Base-by-base conservation (phyloP, 2,113 vertebrate genomes). In the Notarius quadriscutis region DNA sequence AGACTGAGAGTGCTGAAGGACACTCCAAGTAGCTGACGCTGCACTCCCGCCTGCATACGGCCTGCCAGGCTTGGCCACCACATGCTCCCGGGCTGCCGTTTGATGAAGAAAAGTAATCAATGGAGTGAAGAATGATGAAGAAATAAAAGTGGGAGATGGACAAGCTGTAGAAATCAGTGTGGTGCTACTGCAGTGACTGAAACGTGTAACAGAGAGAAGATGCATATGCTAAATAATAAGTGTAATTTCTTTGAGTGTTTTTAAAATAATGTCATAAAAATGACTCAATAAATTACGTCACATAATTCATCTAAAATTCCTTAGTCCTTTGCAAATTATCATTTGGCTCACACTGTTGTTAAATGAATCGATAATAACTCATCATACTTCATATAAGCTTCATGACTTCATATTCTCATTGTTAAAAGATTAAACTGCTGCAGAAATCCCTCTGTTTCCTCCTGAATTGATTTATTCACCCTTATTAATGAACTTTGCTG, bases 401-500 rank as follows among this genome's bases (percentile, higher is more conserved):
- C 48, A 81, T 86, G 62, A 62, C 51, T 86, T 80, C 27, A 81
- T 81, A 18, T 67, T 25, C 50, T 80, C 50, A 65, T 67, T 86
- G 63, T 80, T 67, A 57, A 81, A 86, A 53, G 75, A 81, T 67
- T 53, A 25, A 34, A 53, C 93, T 90, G 93, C 95, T 79, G 85
- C 79, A 90, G 94, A 94, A 91, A 94, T 96, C 96, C 94, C 93
- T 95, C 93, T 94, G 94, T 97, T 96, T 97, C 94, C 95, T 89
- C 88, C 95, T 94, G 91, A 95, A 97, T 97, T 98, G 97, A 98
- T 99, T 97, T 97, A 97, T 97, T 96, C 95, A 96, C 95, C 96
- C 96, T 98, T 98, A 97, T 99, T 99, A 99, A 99, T 99, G 97
- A 97, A 99, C 97, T 99, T 98, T 99, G 96, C 95, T 92, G 96